These are phyloP conservation scores for Malurus melanocephalus DNA, from an alignment of 2,113 vertebrate species.

Conservation along the genomic window DNA sequence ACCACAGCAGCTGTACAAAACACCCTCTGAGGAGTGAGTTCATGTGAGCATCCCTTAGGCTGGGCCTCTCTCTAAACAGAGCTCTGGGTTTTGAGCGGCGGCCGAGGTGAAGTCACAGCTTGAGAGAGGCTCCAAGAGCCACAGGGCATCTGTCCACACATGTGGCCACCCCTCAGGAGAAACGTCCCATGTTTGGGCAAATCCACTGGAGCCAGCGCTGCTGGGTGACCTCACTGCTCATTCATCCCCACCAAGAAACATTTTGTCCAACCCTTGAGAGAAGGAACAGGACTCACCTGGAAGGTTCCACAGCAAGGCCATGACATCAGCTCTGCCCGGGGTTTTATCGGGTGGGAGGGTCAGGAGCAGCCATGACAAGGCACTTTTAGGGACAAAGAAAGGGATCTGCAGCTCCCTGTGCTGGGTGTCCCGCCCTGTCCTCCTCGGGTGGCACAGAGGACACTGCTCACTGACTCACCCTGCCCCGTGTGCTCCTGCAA, in stretches of 20 bases:
- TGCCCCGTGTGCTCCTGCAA: conserved; percentile 1
- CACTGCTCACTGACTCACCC: conserved; percentile 32
- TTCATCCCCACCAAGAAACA: conserved; percentile 16
- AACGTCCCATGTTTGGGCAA: conserved; percentile 56
- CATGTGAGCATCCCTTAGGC: background rate
- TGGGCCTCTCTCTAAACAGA: conserved; percentile 44
- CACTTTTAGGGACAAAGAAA: background rate
- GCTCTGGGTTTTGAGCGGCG: background rate
- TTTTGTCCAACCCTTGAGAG: background rate
- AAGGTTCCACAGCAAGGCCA: background rate
- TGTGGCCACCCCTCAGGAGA: conserved; percentile 4
- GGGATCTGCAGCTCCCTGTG: background rate
- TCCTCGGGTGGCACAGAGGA: background rate
- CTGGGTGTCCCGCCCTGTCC: background rate
- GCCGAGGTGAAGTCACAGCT: conserved; percentile 47
- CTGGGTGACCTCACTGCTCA: conserved; percentile 44
- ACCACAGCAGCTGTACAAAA: background rate
- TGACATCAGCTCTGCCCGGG: background rate
- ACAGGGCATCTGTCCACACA: background rate
- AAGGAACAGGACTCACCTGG: conserved; percentile 14
- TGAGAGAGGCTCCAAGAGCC: background rate
- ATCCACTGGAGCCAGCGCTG: background rate
- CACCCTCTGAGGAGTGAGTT: background rate
- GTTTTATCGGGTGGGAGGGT: background rate
- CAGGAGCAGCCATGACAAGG: background rate